Conservation (phyloP, 1,140 invertebrate genomes). For the Drosophila rufa region DNA sequence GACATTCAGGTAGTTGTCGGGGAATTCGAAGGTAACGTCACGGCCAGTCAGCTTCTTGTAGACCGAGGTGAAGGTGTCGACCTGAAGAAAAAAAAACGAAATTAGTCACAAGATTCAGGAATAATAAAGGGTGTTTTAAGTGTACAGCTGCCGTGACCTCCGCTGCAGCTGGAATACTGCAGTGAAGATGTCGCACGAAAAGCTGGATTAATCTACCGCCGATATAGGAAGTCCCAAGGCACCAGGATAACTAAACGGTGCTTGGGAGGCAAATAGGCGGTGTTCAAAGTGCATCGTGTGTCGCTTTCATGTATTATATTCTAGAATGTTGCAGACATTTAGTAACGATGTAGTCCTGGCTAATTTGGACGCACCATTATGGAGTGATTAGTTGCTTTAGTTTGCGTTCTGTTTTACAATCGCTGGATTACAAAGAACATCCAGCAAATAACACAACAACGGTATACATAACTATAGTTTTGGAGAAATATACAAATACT, state of each 20-base stretch:
- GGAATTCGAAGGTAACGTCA: constrained; percentile 99
- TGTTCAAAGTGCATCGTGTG: constrained; percentile 4
- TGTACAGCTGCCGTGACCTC: constrained; percentile 46
- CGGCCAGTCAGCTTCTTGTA: constrained; percentile 99
- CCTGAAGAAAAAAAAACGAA: constrained; percentile 88
- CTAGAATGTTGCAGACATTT: constrained; percentile 27
- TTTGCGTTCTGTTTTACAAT: constrained; percentile 83
- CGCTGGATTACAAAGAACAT: constrained; percentile 44
- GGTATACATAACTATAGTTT: constrained; percentile 5
- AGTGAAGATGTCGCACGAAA: constrained; percentile 27
- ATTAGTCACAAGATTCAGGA: constrained; percentile 4
- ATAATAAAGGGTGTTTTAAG: background rate
- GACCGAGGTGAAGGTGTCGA: constrained; percentile 98
- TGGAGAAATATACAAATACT: constrained; percentile 11
- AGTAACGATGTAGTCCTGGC: constrained; percentile 48
- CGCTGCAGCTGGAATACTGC: constrained; percentile 21
- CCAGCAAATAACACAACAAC: constrained; percentile 77
- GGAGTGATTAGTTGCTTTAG: constrained; percentile 51
- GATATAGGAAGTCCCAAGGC: constrained; percentile 78
- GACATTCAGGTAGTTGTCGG: constrained; percentile 97
- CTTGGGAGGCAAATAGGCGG: constrained; percentile 81
- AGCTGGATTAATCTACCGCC: constrained; percentile 69
- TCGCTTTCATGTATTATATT: background rate
- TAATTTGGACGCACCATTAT: constrained; percentile 48
- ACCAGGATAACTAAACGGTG: constrained; percentile 43